phyloP scores from a whole-genome alignment of 2,113 vertebrate species.

The Chaetodon trifascialis region DNA sequence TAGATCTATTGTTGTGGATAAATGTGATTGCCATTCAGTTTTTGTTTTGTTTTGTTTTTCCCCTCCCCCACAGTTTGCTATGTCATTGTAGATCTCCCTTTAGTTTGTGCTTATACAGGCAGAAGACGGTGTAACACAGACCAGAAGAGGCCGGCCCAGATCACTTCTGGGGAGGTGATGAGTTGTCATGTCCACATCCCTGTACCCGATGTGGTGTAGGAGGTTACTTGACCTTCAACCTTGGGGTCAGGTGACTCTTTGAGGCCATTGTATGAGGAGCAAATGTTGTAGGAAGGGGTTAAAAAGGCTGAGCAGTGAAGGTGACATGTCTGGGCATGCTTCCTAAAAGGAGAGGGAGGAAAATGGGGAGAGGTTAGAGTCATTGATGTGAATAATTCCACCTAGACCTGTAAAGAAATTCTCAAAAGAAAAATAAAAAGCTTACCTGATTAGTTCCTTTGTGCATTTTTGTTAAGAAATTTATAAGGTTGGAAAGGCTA shows the following conservation, averaged over 20 bases:
- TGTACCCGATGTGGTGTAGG: slow-evolving; percentile 59
- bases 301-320: slow-evolving; percentile 73
- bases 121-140: slow-evolving; percentile 32
- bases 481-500: neutral
- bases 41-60: neutral
- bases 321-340: slow-evolving; percentile 81
- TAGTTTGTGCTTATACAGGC: slow-evolving; percentile 49
- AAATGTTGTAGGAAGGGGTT: slow-evolving; percentile 75
- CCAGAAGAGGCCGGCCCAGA: slow-evolving; percentile 30
- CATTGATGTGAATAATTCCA: slow-evolving; percentile 56
- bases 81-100: slow-evolving; percentile 32
- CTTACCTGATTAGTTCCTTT: slow-evolving; percentile 42
- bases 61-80: slow-evolving; percentile 4
- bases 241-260: slow-evolving; percentile 78
- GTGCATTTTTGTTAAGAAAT: slow-evolving; percentile 4
- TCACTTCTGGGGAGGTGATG: slow-evolving; percentile 61
- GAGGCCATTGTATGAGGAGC: slow-evolving; percentile 68
- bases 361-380: slow-evolving; percentile 69
- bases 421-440: slow-evolving; percentile 19
- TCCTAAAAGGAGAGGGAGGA: slow-evolving; percentile 64
- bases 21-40: slow-evolving; percentile 4
- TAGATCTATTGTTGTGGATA: slow-evolving; percentile 24
- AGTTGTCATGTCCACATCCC: slow-evolving; percentile 66
- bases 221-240: slow-evolving; percentile 79
- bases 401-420: slow-evolving; percentile 50